Percentiles rank a stretch among this genome's conserved stretches.
phyloP scores from a whole-genome alignment of 2,797 vertebrate genomes.

The Schizopygopsis malacanthus region DNA sequence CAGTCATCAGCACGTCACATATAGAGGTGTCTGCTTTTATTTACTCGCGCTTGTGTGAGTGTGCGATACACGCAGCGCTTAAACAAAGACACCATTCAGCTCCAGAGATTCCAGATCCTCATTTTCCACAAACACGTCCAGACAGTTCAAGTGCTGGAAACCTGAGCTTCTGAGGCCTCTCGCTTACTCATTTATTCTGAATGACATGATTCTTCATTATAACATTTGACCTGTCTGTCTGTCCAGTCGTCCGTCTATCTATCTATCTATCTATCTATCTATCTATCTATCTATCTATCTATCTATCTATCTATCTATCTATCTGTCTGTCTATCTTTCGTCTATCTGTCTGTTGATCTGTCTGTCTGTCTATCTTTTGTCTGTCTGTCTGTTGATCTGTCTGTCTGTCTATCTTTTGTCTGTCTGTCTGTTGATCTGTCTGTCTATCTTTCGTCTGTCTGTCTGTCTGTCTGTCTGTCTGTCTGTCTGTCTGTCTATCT shows the following conservation, averaged over 20 bases:
- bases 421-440: not conserved
- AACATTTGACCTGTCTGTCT: not conserved
- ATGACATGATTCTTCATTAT: not conserved
- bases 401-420: not conserved
- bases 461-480: rapidly evolving
- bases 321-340: no score
- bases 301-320: no score
- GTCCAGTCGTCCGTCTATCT: no score
- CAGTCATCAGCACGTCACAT: not conserved
- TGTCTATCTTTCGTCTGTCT: rapidly evolving
- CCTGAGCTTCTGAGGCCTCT: not conserved
- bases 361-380: no score
- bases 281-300: no score
- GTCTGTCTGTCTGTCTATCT: not conserved
- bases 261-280: no score
- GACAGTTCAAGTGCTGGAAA: not conserved
- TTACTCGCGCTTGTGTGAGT: not conserved
- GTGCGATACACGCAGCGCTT: not conserved
- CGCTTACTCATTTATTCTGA: not conserved
- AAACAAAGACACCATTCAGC: conserved; percentile 4
- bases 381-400: no score
- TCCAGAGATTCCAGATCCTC: conserved; percentile 8
- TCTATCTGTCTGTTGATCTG: no score
- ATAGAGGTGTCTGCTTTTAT: conserved; percentile 11
- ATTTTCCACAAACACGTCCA: conserved; percentile 14